Base-by-base conservation (phyloP, 2,113 vertebrate genomes). In the Pelvicachromis taeniatus region DNA sequence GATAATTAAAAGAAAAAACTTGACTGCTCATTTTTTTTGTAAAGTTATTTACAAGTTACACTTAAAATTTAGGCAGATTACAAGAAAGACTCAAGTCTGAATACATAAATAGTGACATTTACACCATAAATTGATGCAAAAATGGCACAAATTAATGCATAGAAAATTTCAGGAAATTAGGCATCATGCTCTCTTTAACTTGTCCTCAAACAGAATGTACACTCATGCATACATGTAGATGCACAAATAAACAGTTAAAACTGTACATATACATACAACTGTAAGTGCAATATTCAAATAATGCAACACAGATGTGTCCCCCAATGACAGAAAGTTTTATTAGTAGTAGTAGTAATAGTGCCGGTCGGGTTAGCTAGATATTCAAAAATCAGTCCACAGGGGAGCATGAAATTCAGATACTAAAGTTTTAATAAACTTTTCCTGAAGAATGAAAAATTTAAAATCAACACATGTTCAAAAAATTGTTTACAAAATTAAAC, bases 301-400 rank as follows among this genome's bases (percentile, higher is more conserved):
- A 65, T 13, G 19, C 33, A 21, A 65, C 59, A 65, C 11, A 38
- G 19, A 65, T 65, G 59, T 38, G 33, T 65, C 59, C 59, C 21
- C 59, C 59, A 65, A 65, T 65, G 38, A 65, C 33, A 65, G 58
- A 61, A 35, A 7, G 11, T 16, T 11, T 61, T 61, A 61, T 61
- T 59, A 63, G 17, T 38, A 65, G 4, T 40, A 65, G 61, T 65
- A 65, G 8, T 35, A 9, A 9, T 40, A 40, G 33, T 40, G 33
- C 31, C 6, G 0, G 33, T 14, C 0, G 19, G 19, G 61, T 11
- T 65, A n/a, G n/a, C n/a, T n/a, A 65, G 33, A 13, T 63, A 63
- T 38, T 65, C 61, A 40, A 65, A 65, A 65, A 14, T 21, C 59
- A 21, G 59, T 65, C 33, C 19, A 65, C 59, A 63, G 59, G 19